A percentile compares a stretch with the other conserved stretches of the same genome.
phyloP scores from a whole-genome alignment of 2,797 vertebrate species.

The Distichodus sexfasciatus region DNA sequence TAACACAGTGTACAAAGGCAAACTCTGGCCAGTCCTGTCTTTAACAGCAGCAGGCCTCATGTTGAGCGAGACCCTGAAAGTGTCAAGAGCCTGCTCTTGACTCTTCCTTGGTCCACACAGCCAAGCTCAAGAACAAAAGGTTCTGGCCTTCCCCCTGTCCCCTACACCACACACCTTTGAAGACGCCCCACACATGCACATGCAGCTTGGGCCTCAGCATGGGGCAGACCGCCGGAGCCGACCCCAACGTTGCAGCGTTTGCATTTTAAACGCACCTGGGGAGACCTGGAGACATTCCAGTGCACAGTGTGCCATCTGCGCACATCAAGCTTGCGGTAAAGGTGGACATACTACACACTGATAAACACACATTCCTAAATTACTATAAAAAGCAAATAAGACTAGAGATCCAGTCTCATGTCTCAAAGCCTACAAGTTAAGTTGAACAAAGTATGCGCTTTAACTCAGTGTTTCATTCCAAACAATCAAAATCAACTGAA shows the following conservation, averaged over 20 bases:
- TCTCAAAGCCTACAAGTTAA: no score
- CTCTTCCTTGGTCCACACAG: slow-evolving; percentile 58
- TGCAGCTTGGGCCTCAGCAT: slow-evolving; percentile 64
- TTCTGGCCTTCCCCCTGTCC: slow-evolving; percentile 40
- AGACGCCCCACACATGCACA: slow-evolving; percentile 37
- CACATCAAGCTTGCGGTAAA: slow-evolving; percentile 52
- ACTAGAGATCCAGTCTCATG: no score
- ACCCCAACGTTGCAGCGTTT: slow-evolving; percentile 72
- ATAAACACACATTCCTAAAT: no score
- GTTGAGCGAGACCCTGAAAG: slow-evolving; percentile 63
- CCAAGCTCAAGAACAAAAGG: slow-evolving; percentile 79
- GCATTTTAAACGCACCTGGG: slow-evolving; percentile 82
- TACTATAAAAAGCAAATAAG: no score
- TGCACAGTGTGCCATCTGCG: slow-evolving; percentile 72
- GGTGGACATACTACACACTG: not conserved
- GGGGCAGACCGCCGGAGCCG: slow-evolving; percentile 84
- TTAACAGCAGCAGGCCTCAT: slow-evolving; percentile 38
- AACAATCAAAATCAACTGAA: no score
- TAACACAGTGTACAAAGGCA: slow-evolving; percentile 37
- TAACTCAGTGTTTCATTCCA: no score
- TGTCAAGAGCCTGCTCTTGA: slow-evolving; percentile 62
- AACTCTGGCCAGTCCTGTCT: slow-evolving; percentile 14
- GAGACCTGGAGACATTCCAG: slow-evolving; percentile 71
- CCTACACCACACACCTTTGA: slow-evolving; percentile 49
- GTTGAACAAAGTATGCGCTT: no score